Percentiles rank a stretch among this genome's conserved stretches.
phyloP scores from a whole-genome alignment of 2,113 vertebrate genomes.

The Pelodiscus sinensis region DNA sequence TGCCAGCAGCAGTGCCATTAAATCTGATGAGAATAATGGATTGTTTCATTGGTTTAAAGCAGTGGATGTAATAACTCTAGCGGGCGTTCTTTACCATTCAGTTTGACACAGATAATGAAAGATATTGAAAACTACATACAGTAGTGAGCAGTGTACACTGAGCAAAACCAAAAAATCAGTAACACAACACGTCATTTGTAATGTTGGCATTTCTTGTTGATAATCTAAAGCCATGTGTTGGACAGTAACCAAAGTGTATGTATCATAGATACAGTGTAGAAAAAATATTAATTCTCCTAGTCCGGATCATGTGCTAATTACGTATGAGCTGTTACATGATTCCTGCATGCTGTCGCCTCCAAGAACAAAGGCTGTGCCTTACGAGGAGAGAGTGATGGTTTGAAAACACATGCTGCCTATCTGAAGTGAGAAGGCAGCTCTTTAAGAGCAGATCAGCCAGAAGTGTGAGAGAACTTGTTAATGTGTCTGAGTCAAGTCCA shows the following conservation, averaged over 20 bases:
- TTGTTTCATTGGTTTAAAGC: slow-evolving; percentile 16
- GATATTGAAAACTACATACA: slow-evolving; percentile 6
- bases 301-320: slow-evolving; percentile 39
- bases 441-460: not conserved
- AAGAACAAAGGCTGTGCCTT: slow-evolving; percentile 41
- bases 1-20: slow-evolving; percentile 8
- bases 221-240: slow-evolving; percentile 43
- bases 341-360: slow-evolving; percentile 13
- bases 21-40: slow-evolving; percentile 35
- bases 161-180: slow-evolving; percentile 4
- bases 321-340: slow-evolving; percentile 25
- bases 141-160: not conserved
- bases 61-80: slow-evolving; percentile 12
- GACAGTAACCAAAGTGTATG: slow-evolving; percentile 34
- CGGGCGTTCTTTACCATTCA: slow-evolving; percentile 1
- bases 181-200: slow-evolving; percentile 55
- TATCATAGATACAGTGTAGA: not conserved
- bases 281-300: slow-evolving; percentile 20
- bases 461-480: not conserved
- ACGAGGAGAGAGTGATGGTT: slow-evolving; percentile 22
- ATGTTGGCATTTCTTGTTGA: slow-evolving; percentile 27
- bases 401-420: not conserved
- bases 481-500: not conserved
- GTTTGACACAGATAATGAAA: not conserved
- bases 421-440: not conserved